A percentile compares a stretch with the other conserved stretches of the same genome.
Conservation (phyloP, 2,113 vertebrate genomes). For the Oreochromis aureus region DNA sequence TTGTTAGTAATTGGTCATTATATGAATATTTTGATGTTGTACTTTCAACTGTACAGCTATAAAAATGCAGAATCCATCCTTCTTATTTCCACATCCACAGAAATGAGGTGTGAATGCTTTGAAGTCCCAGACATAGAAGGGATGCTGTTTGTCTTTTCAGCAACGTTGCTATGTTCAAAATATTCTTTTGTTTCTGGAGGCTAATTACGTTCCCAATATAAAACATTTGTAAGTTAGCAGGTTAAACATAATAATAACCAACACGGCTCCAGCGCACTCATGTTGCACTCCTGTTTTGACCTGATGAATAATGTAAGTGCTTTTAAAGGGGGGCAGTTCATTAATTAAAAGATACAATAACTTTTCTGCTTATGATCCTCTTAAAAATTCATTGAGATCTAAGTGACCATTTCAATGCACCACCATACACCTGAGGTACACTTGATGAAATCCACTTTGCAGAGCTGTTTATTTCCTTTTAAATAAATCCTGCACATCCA, state of each 20-base stretch:
- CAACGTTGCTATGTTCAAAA: not conserved
- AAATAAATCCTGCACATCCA: not conserved
- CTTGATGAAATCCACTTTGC: not conserved
- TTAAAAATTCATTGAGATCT: not conserved
- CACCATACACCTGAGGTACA: not conserved
- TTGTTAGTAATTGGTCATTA: not conserved
- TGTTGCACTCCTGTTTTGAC: not conserved
- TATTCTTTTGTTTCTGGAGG: not conserved
- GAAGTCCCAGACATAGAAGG: not conserved
- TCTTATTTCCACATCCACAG: not conserved
- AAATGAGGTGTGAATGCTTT: not conserved
- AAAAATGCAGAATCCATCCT: not conserved
- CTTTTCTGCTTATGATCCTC: not conserved
- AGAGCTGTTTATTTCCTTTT: not conserved
- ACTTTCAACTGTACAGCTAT: not conserved
- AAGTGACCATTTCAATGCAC: not conserved
- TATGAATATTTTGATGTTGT: not conserved
- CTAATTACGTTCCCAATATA: not conserved
- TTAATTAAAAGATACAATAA: not conserved
- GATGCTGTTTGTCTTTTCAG: constrained; percentile 7
- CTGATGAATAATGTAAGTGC: not conserved
- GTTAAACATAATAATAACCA: not conserved
- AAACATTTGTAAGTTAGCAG: not conserved
- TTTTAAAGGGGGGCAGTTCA: not conserved
- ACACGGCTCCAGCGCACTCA: not conserved